These are phyloP conservation scores for Megalopta genalis DNA, from an alignment of 1,140 invertebrate genomes.

Conservation along the genomic window DNA sequence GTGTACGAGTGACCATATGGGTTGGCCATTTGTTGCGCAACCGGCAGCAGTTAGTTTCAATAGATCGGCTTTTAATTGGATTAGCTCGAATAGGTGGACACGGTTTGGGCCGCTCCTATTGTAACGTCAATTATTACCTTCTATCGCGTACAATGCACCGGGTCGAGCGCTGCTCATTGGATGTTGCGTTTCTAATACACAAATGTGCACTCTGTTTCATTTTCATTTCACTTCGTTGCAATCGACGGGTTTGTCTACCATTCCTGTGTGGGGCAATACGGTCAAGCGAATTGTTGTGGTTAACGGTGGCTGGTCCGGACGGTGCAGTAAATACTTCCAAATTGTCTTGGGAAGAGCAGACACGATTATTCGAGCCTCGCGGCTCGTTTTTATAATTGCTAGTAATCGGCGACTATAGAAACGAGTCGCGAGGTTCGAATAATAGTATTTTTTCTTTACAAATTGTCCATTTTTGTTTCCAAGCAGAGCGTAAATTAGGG, in stretches of 20 bases:
- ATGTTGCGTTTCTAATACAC: background rate
- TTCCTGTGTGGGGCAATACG: background rate
- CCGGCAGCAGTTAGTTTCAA: constrained; percentile 34
- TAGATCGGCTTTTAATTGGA: constrained; percentile 44
- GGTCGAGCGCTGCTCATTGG: too few relatives aligned
- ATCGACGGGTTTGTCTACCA: too few relatives aligned
- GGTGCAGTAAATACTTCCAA: too few relatives aligned
- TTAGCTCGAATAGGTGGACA: constrained; percentile 34
- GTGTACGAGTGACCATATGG: background rate
- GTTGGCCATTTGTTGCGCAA: constrained; percentile 17
- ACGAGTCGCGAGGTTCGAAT: too few relatives aligned
- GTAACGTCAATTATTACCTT: constrained; percentile 24
- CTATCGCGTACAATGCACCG: constrained; percentile 14
- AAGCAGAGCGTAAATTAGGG: too few relatives aligned
- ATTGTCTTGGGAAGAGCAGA: too few relatives aligned
- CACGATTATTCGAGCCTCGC: too few relatives aligned
- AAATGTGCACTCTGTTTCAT: background rate
- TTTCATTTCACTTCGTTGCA: background rate
- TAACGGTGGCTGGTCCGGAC: constrained; percentile 34
- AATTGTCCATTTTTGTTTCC: too few relatives aligned
- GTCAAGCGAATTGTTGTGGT: constrained; percentile 11
- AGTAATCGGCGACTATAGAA: too few relatives aligned
- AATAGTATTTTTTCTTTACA: too few relatives aligned
- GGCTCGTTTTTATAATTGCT: too few relatives aligned
- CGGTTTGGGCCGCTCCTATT: constrained; percentile 34